A percentile compares a stretch with the other conserved stretches of the same genome.
Evolutionary conservation across 2,888 invertebrate species (phyloP).

Genomic region (Strigamia transsilvanica): DNA sequence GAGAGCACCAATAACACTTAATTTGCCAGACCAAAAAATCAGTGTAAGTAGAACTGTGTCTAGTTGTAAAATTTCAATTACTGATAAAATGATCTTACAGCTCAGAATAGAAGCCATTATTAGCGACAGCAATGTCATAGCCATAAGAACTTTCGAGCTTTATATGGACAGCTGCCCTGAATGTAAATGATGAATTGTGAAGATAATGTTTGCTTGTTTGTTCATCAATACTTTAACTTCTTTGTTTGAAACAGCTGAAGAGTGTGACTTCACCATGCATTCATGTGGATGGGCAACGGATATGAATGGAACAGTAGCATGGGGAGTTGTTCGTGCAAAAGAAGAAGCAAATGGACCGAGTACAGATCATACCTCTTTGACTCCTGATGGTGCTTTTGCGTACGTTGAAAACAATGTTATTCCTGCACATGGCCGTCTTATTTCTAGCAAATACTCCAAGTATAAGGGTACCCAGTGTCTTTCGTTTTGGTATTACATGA

Average conservation of each 20-base stretch:
- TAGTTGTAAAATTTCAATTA: neutral
- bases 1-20: neutral
- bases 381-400: neutral
- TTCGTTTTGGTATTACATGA: slow-evolving; percentile 49
- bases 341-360: neutral
- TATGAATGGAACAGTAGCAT: neutral
- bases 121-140: neutral
- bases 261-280: neutral
- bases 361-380: slow-evolving; percentile 12
- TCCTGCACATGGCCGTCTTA: neutral
- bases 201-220: too few species aligned
- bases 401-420: neutral
- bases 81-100: neutral
- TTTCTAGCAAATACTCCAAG: neutral
- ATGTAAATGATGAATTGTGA: too few species aligned
- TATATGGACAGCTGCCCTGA: neutral
- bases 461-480: slow-evolving; percentile 23
- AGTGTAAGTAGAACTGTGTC: neutral
- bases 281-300: neutral
- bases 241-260: neutral
- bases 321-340: neutral
- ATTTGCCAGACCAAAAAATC: neutral
- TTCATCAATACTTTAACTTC: neutral
- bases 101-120: neutral
- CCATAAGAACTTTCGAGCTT: neutral